Conservation (phyloP, 2,797 vertebrate genomes). For the Melanogrammus aeglefinus region DNA sequence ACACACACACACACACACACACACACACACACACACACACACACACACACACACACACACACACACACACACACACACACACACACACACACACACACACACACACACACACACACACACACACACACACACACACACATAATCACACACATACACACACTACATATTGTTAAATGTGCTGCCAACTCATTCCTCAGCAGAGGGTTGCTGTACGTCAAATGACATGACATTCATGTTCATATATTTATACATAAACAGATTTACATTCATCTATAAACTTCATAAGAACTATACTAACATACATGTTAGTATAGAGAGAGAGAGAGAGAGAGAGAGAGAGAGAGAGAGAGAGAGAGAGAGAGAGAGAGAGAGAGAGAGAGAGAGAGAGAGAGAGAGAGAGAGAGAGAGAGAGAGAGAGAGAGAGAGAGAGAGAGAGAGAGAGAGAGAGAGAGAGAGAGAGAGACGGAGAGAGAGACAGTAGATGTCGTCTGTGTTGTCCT, state of each 20-base stretch:
- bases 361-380: constrained; percentile 18
- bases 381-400: constrained; percentile 17
- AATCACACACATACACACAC: no score
- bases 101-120: no score
- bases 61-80: no score
- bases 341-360: constrained; percentile 48
- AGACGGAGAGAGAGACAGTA: background rate
- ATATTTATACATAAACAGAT: background rate
- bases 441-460: no score
- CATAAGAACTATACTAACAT: background rate
- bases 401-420: constrained; percentile 12
- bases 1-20: no score
- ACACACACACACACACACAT: no score
- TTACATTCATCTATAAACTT: background rate
- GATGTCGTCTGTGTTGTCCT: no score
- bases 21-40: no score
- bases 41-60: no score
- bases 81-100: no score
- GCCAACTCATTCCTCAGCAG: background rate
- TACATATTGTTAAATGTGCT: background rate
- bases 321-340: constrained; percentile 47
- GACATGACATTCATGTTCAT: background rate
- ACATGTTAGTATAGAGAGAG: background rate
- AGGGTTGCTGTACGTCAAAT: no score
- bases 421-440: constrained; percentile 31